These are phyloP conservation scores for Hypanus sabinus DNA, from an alignment of 2,113 vertebrate genomes.

Conservation along the genomic window DNA sequence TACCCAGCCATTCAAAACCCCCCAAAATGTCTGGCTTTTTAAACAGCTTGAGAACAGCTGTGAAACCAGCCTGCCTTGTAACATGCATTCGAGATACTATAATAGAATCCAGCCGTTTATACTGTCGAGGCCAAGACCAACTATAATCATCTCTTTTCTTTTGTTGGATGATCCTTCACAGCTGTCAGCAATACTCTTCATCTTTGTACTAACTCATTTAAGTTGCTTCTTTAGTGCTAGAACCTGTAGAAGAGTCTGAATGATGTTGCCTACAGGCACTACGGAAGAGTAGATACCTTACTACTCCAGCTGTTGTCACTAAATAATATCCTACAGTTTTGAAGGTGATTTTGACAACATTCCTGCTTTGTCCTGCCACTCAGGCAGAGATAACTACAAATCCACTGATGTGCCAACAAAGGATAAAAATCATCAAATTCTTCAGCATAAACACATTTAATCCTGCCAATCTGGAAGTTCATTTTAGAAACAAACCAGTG, in stretches of 20 bases:
- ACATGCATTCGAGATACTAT: slow-evolving; percentile 34
- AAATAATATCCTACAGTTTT: slow-evolving; percentile 52
- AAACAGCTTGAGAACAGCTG: slow-evolving; percentile 40
- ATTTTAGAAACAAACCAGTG: slow-evolving; percentile 41
- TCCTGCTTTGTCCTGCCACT: slow-evolving; percentile 53
- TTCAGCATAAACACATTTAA: slow-evolving; percentile 47
- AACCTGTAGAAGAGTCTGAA: slow-evolving; percentile 48
- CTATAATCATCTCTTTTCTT: slow-evolving; percentile 39
- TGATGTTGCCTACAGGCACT: slow-evolving; percentile 50
- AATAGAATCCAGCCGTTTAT: slow-evolving; percentile 38
- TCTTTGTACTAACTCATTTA: slow-evolving; percentile 38
- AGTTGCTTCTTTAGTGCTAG: slow-evolving; percentile 38
- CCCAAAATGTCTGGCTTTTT: slow-evolving; percentile 35
- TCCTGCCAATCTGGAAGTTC: slow-evolving; percentile 41
- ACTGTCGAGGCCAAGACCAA: slow-evolving; percentile 35
- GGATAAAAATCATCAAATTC: slow-evolving; percentile 45
- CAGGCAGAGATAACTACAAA: slow-evolving; percentile 53
- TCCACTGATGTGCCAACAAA: slow-evolving; percentile 51
- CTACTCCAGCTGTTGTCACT: slow-evolving; percentile 52
- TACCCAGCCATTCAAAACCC: not conserved
- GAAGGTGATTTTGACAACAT: slow-evolving; percentile 54
- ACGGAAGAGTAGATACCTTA: slow-evolving; percentile 45
- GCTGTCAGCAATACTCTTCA: slow-evolving; percentile 45
- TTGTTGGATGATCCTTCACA: slow-evolving; percentile 44
- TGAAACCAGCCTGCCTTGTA: slow-evolving; percentile 33